Conservation (phyloP, 2,113 vertebrate species). For the Tretioscincus oriximinensis region DNA sequence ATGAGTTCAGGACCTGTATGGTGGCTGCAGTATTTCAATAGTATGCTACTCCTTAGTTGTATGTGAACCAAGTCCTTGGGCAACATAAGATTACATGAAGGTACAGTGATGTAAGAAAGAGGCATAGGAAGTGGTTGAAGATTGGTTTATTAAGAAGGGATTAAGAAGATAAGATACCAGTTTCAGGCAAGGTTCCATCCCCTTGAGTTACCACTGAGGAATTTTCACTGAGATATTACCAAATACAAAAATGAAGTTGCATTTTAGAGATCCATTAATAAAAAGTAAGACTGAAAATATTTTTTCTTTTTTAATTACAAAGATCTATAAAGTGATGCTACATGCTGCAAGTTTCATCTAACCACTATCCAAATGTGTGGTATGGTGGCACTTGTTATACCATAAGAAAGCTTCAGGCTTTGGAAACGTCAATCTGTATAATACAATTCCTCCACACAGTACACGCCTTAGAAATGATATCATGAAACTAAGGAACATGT, state of each 20-base stretch:
- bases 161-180: conserved; percentile 7
- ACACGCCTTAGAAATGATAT: too few species aligned
- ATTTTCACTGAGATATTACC: conserved; percentile 1
- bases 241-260: not conserved
- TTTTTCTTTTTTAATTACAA: not conserved
- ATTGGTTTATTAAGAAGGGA: conserved; percentile 9
- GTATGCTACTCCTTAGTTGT: not conserved
- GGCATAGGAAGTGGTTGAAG: not conserved
- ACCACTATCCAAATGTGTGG: not conserved
- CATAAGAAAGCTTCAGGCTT: not conserved
- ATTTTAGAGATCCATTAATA: not conserved
- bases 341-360: not conserved
- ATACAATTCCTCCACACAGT: not conserved
- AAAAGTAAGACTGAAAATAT: not conserved
- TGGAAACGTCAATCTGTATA: not conserved
- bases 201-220: not conserved
- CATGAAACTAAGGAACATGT: too few species aligned
- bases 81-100: conserved; percentile 8
- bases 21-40: not conserved
- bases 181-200: not conserved
- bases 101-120: not conserved
- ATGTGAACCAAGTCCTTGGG: not conserved
- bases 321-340: not conserved
- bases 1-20: not conserved
- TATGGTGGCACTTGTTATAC: not conserved